Base-by-base conservation (phyloP, 2,888 invertebrate species). In the Sarcophaga rosellei region DNA sequence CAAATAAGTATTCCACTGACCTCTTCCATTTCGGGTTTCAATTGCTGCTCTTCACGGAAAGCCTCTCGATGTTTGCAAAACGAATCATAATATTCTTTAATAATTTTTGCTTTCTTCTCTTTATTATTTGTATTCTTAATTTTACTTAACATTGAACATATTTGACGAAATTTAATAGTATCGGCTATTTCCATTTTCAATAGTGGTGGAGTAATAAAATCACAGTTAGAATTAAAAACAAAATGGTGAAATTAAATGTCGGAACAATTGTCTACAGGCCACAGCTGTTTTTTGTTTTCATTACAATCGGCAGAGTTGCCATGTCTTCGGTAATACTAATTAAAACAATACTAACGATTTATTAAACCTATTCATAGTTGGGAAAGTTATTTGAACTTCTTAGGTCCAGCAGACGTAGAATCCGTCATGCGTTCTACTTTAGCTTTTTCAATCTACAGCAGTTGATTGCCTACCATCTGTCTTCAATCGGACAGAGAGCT, bases 61-160 rank as follows among this genome's bases (percentile, higher is more conserved):
- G 89, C 83, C 23, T 89, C 83, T 1, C 92, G 90, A 80, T 91
- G 91, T 21, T 91, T 90, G 17, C 89, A 87, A 75, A 93, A 92
- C 4, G 92, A 91, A 4, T 90, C 90, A 69, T 92, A 90, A 76
- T 91, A 93, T 4, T 90, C 90, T 21, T 88, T 89, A 3, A 93
- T 76, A n/a, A 90, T 87, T 15, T 89, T 88, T 47, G 91, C 90
- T 74, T 93, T 93, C 20, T 88, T 88, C 4, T 87, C 88, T 10
- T 75, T 81, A 21, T 84, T 89, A 17, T 89, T 88, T 1, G 90
- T 87, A 4, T 84, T 88, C 59, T 91, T 89, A 0, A 93, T 89
- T 75, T 90, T 90, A 25, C 92, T 92, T 73, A 93, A 85, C 89
- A 93, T 90, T 8, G 87, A 83, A 77, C 92, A 92, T 15, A 92